Conservation (phyloP, 2,797 vertebrate genomes). For the Sebastes matsubarae region DNA sequence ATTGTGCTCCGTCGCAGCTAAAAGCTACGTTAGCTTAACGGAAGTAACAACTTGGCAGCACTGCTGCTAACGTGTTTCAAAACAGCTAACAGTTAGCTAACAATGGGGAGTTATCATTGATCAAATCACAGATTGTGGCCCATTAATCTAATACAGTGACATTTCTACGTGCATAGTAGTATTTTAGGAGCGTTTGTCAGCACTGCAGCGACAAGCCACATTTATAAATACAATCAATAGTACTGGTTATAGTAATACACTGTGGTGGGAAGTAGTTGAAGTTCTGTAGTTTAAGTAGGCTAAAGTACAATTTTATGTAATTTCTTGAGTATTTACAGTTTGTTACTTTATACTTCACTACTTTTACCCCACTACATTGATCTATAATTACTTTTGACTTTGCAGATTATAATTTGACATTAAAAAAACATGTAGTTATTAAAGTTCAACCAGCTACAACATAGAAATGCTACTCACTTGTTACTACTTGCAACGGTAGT, state of each 20-base stretch:
- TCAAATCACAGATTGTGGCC: not conserved
- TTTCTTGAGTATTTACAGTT: not conserved
- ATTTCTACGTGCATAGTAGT: not conserved
- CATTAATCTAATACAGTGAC: not conserved
- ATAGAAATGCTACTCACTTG: not conserved
- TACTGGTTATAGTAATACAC: not conserved
- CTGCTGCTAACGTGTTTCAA: not conserved
- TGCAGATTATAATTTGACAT: not conserved
- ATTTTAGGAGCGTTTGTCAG: not conserved
- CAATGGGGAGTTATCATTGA: not conserved
- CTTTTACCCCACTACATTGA: not conserved
- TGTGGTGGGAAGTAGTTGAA: not conserved
- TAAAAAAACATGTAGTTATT: not conserved
- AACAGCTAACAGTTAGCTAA: not conserved
- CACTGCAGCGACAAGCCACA: no score
- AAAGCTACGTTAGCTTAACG: constrained; percentile 18
- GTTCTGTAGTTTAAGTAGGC: not conserved
- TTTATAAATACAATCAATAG: not conserved
- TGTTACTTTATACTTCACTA: not conserved
- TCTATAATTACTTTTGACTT: not conserved
- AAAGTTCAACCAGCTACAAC: not conserved
- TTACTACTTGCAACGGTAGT: not conserved
- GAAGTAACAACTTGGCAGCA: not conserved
- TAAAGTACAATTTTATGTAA: not conserved
- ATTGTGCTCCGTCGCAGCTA: not conserved